phyloP scores from a whole-genome alignment of 2,113 vertebrate species.

The Amblyopsis rosae region DNA sequence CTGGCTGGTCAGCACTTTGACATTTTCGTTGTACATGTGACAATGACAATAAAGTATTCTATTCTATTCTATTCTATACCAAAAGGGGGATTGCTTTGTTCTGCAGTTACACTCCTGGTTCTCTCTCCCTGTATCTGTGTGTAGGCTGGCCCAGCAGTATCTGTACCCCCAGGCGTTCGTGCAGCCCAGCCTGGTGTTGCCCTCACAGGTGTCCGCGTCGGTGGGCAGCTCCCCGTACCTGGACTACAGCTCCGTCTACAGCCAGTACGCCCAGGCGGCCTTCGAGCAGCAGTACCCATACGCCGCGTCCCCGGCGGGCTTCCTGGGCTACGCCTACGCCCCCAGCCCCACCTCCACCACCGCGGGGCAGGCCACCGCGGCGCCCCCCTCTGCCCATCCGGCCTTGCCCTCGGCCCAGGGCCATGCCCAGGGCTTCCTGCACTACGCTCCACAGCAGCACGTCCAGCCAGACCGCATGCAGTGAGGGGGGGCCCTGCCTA shows the following conservation, averaged over 20 bases:
- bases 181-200: constrained; percentile 91
- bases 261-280: constrained; percentile 87
- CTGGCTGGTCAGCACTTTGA: no score
- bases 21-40: not conserved
- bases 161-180: constrained; percentile 89
- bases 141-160: constrained; percentile 88
- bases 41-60: no score
- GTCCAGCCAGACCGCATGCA: constrained; percentile 93
- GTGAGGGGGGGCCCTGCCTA: constrained; percentile 55
- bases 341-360: constrained; percentile 77
- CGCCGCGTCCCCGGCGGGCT: constrained; percentile 83
- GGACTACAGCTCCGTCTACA: constrained; percentile 87
- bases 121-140: constrained; percentile 36
- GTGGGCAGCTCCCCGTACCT: constrained; percentile 85
- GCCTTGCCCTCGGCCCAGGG: constrained; percentile 69
- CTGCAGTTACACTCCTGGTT: constrained; percentile 1
- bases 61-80: no score
- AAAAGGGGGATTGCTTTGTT: constrained; percentile 27
- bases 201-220: constrained; percentile 82
- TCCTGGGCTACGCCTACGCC: constrained; percentile 86
- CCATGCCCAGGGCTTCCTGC: constrained; percentile 78
- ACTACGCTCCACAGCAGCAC: constrained; percentile 87
- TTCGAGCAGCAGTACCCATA: constrained; percentile 95
- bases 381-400: constrained; percentile 70
- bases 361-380: constrained; percentile 57